phyloP scores from a whole-genome alignment of 2,113 vertebrate genomes.

The Phyllopteryx taeniolatus region DNA sequence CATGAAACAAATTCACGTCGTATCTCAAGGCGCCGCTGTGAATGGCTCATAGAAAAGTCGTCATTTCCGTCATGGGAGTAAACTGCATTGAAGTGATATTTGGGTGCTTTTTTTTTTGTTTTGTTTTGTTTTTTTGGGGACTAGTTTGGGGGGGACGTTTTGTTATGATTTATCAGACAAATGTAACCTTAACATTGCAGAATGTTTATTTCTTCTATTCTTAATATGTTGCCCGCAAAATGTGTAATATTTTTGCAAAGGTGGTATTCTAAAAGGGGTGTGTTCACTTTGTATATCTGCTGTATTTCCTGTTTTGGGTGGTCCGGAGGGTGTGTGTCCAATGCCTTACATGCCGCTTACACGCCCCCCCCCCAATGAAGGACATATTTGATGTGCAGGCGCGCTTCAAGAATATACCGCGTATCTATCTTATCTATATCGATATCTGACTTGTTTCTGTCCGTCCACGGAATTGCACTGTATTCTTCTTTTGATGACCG shows the following conservation, averaged over 20 bases:
- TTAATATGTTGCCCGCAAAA: background rate
- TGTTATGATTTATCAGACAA: background rate
- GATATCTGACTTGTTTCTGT: constrained; percentile 35
- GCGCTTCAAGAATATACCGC: constrained; percentile 34
- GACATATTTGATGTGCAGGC: constrained; percentile 47
- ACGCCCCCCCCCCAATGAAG: constrained; percentile 28
- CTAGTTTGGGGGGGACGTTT: too few relatives aligned
- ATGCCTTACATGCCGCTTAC: constrained; percentile 62
- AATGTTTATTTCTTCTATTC: background rate
- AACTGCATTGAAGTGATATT: background rate
- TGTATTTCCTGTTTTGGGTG: background rate
- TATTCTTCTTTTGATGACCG: constrained; percentile 16
- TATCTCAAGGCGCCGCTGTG: too few relatives aligned
- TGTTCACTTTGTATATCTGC: background rate
- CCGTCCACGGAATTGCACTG: constrained; percentile 38
- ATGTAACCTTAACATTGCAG: background rate
- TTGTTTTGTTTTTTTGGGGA: background rate
- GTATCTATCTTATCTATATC: constrained; percentile 34
- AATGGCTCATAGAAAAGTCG: too few relatives aligned
- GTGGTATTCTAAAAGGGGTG: background rate
- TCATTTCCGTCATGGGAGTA: background rate
- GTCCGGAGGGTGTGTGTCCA: constrained; percentile 39
- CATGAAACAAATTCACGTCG: too few relatives aligned
- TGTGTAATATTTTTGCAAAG: background rate
- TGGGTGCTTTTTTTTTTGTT: background rate